These are phyloP conservation scores for Laterallus jamaicensis DNA, from an alignment of 2,113 vertebrate species.

Conservation along the genomic window DNA sequence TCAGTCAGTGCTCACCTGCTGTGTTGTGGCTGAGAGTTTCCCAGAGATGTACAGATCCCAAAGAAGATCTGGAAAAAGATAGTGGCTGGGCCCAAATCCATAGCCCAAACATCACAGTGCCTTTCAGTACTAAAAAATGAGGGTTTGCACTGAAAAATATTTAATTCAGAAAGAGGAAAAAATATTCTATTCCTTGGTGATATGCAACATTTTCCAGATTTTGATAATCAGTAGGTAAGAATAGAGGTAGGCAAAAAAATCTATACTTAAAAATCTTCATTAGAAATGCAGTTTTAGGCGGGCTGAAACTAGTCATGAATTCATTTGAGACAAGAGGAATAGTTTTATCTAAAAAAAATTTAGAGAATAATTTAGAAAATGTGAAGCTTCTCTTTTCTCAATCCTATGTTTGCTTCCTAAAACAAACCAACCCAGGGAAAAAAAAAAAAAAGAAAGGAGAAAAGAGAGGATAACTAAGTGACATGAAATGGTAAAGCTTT, in stretches of 20 bases:
- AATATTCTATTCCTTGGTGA: not conserved
- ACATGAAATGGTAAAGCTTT: not conserved
- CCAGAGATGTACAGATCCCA: not conserved
- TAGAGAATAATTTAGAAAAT: not conserved
- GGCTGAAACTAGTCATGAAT: not conserved
- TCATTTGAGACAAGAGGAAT: not conserved
- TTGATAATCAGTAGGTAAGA: not conserved
- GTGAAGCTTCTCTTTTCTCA: not conserved
- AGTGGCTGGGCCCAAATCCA: not conserved
- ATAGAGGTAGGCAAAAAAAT: not conserved
- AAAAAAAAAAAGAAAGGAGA: not conserved
- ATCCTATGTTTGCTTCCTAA: not conserved
- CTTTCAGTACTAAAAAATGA: not conserved
- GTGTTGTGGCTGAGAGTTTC: not conserved
- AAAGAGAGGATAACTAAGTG: not conserved
- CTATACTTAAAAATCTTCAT: not conserved
- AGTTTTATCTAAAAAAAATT: not conserved
- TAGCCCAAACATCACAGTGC: not conserved
- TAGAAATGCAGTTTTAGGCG: not conserved
- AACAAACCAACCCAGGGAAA: not conserved
- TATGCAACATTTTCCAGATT: not conserved
- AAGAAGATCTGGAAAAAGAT: not conserved
- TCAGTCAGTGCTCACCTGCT: not conserved
- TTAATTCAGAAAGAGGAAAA: not conserved
- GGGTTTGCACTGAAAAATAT: not conserved